A percentile compares a stretch with the other conserved stretches of the same genome.
Conservation (phyloP, 2,888 invertebrate species). For the Cantharis nigra region DNA sequence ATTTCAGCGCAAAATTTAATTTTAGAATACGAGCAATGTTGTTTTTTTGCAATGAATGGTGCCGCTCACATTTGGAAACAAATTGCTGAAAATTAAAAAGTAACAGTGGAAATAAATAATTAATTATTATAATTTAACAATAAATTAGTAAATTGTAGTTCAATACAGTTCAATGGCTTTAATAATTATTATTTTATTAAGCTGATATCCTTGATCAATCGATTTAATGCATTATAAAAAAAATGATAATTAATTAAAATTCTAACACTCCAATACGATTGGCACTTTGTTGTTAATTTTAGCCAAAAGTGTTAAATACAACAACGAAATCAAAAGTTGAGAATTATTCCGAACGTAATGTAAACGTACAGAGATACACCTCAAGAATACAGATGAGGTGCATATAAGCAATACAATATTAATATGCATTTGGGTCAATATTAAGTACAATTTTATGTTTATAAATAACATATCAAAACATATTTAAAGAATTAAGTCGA, state of each 20-base stretch:
- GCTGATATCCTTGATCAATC: conserved; percentile 15
- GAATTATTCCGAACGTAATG: not conserved
- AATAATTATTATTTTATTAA: conserved; percentile 12
- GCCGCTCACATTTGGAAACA: not conserved
- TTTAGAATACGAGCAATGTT: not conserved
- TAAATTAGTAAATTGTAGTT: conserved; percentile 8
- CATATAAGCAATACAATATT: not conserved
- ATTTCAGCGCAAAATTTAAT: not conserved
- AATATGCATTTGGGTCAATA: not conserved
- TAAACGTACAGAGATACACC: not conserved
- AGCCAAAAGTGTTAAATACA: not conserved
- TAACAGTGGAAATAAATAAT: not conserved
- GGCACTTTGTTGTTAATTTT: not conserved
- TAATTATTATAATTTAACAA: conserved; percentile 8
- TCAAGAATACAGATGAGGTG: not conserved
- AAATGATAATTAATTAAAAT: not conserved
- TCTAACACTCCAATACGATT: not conserved
- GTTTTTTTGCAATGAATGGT: not conserved
- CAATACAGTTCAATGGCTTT: conserved; percentile 18
- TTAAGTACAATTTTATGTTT: not conserved
- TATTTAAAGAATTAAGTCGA: not conserved
- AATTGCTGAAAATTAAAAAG: not conserved
- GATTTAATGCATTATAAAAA: not conserved
- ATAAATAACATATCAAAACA: not conserved
- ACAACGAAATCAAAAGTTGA: not conserved